A percentile compares a stretch with the other conserved stretches of the same genome.
Evolutionary conservation across 1,140 invertebrate genomes (phyloP).

Genomic region (Cylas formicarius): DNA sequence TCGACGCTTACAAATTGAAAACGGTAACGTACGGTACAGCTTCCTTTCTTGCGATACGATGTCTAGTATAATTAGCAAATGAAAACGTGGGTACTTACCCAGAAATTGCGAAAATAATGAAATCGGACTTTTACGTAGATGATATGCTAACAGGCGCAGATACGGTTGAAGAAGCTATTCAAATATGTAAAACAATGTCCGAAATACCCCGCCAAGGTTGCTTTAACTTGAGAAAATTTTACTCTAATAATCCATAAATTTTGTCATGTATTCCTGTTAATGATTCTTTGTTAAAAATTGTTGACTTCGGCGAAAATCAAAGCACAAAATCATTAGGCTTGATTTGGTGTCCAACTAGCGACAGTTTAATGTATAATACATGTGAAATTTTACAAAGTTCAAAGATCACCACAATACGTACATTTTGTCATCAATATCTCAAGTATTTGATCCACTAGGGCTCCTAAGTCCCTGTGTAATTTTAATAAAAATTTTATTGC

Average conservation of each 20-base stretch:
- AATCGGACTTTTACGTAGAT: slow-evolving; percentile 35
- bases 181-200: slow-evolving; percentile 17
- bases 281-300: slow-evolving; percentile 16
- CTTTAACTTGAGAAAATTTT: slow-evolving; percentile 27
- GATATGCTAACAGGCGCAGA: slow-evolving; percentile 40
- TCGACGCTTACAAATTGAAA: slow-evolving; percentile 31
- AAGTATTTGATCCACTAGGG: slow-evolving; percentile 44
- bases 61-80: slow-evolving; percentile 8
- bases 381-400: neutral
- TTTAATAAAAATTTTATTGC: slow-evolving; percentile 40
- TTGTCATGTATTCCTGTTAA: slow-evolving; percentile 2
- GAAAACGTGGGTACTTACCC: slow-evolving; percentile 3
- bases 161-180: no score
- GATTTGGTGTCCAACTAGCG: slow-evolving; percentile 2
- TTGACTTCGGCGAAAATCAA: slow-evolving; percentile 3
- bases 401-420: slow-evolving; percentile 5
- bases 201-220: slow-evolving; percentile 17
- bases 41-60: slow-evolving; percentile 22
- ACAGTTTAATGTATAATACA: slow-evolving; percentile 14
- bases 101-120: slow-evolving; percentile 3
- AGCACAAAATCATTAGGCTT: slow-evolving; percentile 26
- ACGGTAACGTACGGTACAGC: slow-evolving; percentile 34
- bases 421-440: slow-evolving; percentile 17
- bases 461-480: slow-evolving; percentile 37
- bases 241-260: slow-evolving; percentile 21